Conservation (phyloP, 1,140 invertebrate genomes). For the Heliconius hermathena region DNA sequence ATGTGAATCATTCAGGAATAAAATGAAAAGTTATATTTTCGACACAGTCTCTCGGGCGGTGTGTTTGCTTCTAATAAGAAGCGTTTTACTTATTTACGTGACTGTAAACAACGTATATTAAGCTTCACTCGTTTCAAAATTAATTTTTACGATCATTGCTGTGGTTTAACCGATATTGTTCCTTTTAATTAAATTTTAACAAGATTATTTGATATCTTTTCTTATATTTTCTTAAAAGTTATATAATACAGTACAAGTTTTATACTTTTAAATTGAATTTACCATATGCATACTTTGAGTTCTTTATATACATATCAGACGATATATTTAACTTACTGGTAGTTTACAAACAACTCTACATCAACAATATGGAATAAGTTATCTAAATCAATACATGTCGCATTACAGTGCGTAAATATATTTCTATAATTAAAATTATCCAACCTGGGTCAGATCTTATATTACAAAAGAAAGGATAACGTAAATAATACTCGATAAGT, state of each 20-base stretch:
- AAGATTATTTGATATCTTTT: conserved; percentile 26
- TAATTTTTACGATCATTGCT: conserved; percentile 34
- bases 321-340: too few species aligned
- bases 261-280: not conserved
- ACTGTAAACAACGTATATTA: conserved; percentile 31
- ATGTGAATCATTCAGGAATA: conserved; percentile 38
- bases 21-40: conserved; percentile 40
- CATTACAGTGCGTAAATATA: too few species aligned
- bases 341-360: too few species aligned
- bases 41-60: conserved; percentile 21
- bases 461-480: too few species aligned
- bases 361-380: too few species aligned
- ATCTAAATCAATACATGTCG: too few species aligned
- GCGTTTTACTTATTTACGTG: conserved; percentile 16
- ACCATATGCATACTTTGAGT: too few species aligned
- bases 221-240: not conserved
- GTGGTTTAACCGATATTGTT: conserved; percentile 19
- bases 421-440: too few species aligned
- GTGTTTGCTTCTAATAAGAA: conserved; percentile 25
- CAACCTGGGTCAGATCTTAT: too few species aligned
- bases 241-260: not conserved
- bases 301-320: too few species aligned
- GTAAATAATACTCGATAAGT: too few species aligned
- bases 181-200: conserved; percentile 30
- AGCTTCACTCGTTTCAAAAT: conserved; percentile 15